Evolutionary conservation across 2,797 vertebrate genomes (phyloP).

Genomic region (Sebastes ruberrimus): DNA sequence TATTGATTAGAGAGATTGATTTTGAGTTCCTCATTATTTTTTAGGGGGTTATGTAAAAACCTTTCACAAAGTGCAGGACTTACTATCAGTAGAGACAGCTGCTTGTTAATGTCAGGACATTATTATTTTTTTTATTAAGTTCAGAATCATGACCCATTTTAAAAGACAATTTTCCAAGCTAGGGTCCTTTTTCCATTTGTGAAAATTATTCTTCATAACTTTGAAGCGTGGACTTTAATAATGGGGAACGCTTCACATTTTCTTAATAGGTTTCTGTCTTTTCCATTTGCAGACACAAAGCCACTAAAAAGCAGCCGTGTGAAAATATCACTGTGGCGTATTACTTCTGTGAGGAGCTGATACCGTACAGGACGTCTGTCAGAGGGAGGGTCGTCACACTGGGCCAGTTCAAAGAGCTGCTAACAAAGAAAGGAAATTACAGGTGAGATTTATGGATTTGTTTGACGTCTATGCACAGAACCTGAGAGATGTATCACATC

Average conservation of each 20-base stretch:
- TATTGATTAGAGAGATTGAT: background rate
- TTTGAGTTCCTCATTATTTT: background rate
- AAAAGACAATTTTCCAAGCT: background rate
- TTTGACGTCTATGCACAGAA: background rate
- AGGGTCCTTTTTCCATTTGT: background rate
- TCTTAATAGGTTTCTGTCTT: background rate
- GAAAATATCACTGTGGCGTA: conserved; percentile 96
- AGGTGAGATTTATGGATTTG: conserved; percentile 78
- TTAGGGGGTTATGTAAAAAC: background rate
- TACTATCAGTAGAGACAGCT: background rate
- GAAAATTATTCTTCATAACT: background rate
- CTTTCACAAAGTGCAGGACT: background rate
- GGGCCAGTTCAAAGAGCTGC: conserved; percentile 98
- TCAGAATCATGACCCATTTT: background rate
- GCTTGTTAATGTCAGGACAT: background rate
- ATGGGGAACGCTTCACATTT: background rate
- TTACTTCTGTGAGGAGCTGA: conserved; percentile 98
- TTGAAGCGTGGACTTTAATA: background rate
- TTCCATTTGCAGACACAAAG: conserved; percentile 85
- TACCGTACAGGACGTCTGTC: conserved; percentile 95
- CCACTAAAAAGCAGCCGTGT: conserved; percentile 83
- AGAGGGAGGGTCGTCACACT: conserved; percentile 92
- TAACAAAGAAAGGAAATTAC: conserved; percentile 99
- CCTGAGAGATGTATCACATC: background rate
- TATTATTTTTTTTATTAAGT: background rate